A percentile compares a stretch with the other conserved stretches of the same genome.
Evolutionary conservation across 2,888 invertebrate species (phyloP).

Genomic region (Muschampia plurimacula): DNA sequence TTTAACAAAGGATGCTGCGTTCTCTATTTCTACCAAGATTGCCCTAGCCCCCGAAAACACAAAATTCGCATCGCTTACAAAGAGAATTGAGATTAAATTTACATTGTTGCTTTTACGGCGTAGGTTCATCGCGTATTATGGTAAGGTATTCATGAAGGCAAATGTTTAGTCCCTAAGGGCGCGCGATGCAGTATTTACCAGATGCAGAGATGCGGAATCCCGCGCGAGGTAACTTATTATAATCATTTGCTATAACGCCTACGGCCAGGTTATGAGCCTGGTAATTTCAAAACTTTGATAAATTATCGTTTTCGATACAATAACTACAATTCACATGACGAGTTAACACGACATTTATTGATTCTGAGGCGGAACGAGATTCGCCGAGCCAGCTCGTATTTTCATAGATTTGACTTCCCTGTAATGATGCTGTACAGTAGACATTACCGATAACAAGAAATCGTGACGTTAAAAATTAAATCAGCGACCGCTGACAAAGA

Average conservation of each 20-base stretch:
- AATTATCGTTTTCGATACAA: no score
- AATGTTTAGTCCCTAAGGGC: conserved; percentile 74
- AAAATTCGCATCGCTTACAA: conserved; percentile 64
- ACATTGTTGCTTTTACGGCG: conserved; percentile 75
- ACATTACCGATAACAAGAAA: no score
- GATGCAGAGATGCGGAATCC: conserved; percentile 61
- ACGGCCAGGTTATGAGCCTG: conserved; percentile 47
- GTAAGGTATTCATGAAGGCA: conserved; percentile 81
- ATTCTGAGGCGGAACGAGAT: no score
- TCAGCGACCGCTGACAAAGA: no score
- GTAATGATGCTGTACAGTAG: no score
- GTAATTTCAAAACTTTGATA: background rate
- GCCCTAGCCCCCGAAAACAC: conserved; percentile 46
- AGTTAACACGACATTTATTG: no score
- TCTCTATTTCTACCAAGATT: conserved; percentile 36
- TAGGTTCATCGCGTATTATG: conserved; percentile 70
- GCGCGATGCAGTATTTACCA: conserved; percentile 55
- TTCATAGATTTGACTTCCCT: no score
- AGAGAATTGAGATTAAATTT: conserved; percentile 78
- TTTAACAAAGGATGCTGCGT: conserved; percentile 25
- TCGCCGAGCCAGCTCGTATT: no score
- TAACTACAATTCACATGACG: no score
- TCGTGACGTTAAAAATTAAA: no score
- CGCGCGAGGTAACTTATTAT: conserved; percentile 72
- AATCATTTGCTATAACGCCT: conserved; percentile 73